phyloP scores from a whole-genome alignment of 2,888 invertebrate species.

The Nephrocerus scutellatus region DNA sequence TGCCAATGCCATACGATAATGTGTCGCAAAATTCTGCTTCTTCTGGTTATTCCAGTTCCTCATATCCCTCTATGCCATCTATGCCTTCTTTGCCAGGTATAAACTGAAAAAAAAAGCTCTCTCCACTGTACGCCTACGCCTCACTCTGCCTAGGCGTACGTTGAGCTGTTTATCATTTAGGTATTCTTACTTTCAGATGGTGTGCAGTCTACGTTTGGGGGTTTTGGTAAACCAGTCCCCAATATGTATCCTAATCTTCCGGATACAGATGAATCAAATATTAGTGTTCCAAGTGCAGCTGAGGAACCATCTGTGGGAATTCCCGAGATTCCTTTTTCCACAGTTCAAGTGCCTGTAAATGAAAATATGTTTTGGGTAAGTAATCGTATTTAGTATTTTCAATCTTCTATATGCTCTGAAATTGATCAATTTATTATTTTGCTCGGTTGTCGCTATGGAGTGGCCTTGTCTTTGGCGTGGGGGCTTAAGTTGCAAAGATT shows the following conservation, averaged over 20 bases:
- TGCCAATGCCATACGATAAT: slow-evolving; percentile 38
- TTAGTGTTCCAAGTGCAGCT: slow-evolving; percentile 28
- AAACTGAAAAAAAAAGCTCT: no score
- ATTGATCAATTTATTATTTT: no score
- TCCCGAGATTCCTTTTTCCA: slow-evolving; percentile 38
- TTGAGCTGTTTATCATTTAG: no score
- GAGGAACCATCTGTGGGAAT: slow-evolving; percentile 38
- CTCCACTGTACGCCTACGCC: no score
- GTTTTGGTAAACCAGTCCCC: slow-evolving; percentile 16
- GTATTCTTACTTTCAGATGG: no score
- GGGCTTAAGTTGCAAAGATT: no score
- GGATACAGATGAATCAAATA: slow-evolving; percentile 29
- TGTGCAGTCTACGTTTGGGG: slow-evolving; percentile 22
- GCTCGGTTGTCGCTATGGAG: no score
- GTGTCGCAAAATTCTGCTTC: slow-evolving; percentile 15
- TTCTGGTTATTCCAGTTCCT: slow-evolving; percentile 15
- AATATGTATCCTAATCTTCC: slow-evolving; percentile 26
- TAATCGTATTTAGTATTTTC: no score
- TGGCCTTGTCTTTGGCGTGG: no score
- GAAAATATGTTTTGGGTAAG: slow-evolving; percentile 45
- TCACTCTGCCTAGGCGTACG: no score
- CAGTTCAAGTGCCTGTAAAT: slow-evolving; percentile 41
- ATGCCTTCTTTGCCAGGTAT: slow-evolving; percentile 26
- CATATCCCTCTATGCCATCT: slow-evolving; percentile 28
- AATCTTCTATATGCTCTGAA: no score